phyloP scores from a whole-genome alignment of 2,888 invertebrate species.

The Meta bourneti region DNA sequence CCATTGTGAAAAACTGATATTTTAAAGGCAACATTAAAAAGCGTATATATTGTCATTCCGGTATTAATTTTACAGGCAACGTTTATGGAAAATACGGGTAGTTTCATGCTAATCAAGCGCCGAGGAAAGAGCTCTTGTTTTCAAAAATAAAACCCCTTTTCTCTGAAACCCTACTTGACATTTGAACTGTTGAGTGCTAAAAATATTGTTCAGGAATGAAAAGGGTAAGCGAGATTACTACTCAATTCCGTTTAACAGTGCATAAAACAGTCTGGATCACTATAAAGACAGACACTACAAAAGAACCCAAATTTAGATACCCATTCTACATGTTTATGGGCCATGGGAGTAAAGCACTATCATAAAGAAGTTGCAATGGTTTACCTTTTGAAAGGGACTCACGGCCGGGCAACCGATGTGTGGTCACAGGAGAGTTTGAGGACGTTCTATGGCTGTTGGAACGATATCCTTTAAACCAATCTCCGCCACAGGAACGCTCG shows the following conservation, averaged over 20 bases:
- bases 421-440: conserved; percentile 75
- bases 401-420: conserved; percentile 66
- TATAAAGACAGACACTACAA: conserved; percentile 67
- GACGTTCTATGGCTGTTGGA: conserved; percentile 74
- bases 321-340: conserved; percentile 75
- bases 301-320: conserved; percentile 61
- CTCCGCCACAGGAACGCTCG: conserved; percentile 68
- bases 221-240: neutral
- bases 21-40: too few relatives aligned
- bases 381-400: conserved; percentile 71
- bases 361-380: conserved; percentile 75
- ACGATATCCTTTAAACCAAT: conserved; percentile 76
- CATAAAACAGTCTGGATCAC: conserved; percentile 22
- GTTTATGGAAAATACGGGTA: too few relatives aligned
- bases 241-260: conserved; percentile 46
- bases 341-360: conserved; percentile 64
- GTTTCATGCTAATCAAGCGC: too few relatives aligned
- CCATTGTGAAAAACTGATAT: too few relatives aligned
- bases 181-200: too few relatives aligned
- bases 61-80: too few relatives aligned
- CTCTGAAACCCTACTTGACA: too few relatives aligned
- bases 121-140: too few relatives aligned
- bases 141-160: too few relatives aligned
- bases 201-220: too few relatives aligned
- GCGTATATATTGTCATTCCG: too few relatives aligned